A percentile compares a stretch with the other conserved stretches of the same genome.
Evolutionary conservation across 2,113 vertebrate species (phyloP).

Genomic region (Bubo blakistoni): DNA sequence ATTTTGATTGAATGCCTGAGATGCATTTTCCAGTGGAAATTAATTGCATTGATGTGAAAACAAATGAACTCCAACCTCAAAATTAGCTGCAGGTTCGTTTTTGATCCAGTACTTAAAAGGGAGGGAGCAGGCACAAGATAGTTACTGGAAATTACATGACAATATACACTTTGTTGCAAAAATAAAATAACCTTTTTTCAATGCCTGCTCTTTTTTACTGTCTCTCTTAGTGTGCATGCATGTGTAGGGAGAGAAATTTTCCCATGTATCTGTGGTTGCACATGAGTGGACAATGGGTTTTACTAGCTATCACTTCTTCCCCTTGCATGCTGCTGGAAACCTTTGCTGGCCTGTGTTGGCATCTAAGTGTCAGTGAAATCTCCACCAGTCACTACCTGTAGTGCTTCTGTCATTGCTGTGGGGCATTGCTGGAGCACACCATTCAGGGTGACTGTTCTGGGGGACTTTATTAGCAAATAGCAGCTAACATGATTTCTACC

Average conservation of each 20-base stretch:
- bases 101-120: neutral
- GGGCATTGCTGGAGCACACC: neutral
- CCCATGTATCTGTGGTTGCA: neutral
- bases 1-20: conserved; percentile 68
- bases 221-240: neutral
- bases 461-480: neutral
- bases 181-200: conserved; percentile 21
- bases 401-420: neutral
- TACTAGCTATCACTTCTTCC: neutral
- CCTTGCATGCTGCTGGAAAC: neutral
- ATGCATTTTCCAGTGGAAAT: conserved; percentile 71
- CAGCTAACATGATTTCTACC: neutral
- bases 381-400: neutral
- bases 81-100: conserved; percentile 64
- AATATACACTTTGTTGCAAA: neutral
- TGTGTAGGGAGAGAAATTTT: neutral
- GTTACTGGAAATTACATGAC: neutral
- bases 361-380: neutral
- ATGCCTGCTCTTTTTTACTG: neutral
- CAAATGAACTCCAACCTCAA: conserved; percentile 69
- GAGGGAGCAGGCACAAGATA: neutral
- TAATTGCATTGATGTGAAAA: conserved; percentile 72
- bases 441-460: neutral
- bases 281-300: neutral
- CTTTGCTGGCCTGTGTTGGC: neutral